Conservation (phyloP, 1,140 invertebrate species). For the Aphis gossypii region DNA sequence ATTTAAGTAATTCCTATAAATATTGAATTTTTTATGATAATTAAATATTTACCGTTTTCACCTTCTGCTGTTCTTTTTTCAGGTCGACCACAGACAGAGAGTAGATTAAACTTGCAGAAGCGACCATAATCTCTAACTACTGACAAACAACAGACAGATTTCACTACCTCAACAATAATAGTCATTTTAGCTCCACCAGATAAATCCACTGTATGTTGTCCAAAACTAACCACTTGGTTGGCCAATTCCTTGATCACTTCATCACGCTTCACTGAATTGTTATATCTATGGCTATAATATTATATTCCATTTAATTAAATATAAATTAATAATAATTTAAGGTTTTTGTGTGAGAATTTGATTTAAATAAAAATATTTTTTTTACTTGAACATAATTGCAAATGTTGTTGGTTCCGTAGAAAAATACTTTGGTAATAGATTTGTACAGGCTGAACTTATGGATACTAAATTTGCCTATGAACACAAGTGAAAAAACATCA, state of each 20-base stretch:
- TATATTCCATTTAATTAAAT: conserved; percentile 33
- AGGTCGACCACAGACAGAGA: conserved; percentile 65
- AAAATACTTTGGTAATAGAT: conserved; percentile 78
- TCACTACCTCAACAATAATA: conserved; percentile 80
- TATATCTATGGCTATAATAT: conserved; percentile 73
- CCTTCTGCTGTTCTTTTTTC: conserved; percentile 52
- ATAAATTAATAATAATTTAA: conserved; percentile 20
- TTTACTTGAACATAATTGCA: conserved; percentile 78
- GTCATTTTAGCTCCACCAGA: conserved; percentile 75
- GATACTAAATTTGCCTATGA: conserved; percentile 73
- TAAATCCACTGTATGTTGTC: conserved; percentile 78
- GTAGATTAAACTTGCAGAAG: conserved; percentile 76
- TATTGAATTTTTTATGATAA: background rate
- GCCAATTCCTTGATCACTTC: conserved; percentile 77
- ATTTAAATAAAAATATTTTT: conserved; percentile 45
- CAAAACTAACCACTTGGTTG: conserved; percentile 71
- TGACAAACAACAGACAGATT: conserved; percentile 71
- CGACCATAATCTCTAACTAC: conserved; percentile 73
- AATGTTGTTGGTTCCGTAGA: conserved; percentile 75
- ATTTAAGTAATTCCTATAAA: background rate
- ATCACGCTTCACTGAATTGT: conserved; percentile 74
- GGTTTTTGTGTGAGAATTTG: background rate
- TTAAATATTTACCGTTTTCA: conserved; percentile 35
- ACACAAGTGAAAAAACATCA: conserved; percentile 54
- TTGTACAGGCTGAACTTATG: conserved; percentile 73